Evolutionary conservation across 2,113 vertebrate species (phyloP).

Genomic region (Lepidothrix coronata): DNA sequence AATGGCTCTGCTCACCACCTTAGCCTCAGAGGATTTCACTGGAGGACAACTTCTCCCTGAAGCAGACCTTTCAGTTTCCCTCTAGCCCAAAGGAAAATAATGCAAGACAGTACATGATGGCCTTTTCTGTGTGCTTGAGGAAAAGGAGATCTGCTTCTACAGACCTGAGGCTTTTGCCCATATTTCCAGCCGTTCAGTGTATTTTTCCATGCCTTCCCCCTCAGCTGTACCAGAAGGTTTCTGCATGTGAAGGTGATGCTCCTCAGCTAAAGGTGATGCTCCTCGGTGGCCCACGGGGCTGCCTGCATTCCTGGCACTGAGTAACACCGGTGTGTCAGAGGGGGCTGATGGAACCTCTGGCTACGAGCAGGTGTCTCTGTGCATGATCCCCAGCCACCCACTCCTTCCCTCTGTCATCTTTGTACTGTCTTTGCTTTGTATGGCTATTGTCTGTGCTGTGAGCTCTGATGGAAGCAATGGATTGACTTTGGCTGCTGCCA

Average conservation of each 20-base stretch:
- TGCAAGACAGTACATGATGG: fast-evolving
- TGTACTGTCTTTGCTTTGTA: not conserved
- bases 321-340: not conserved
- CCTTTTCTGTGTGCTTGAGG: not conserved
- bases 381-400: fast-evolving
- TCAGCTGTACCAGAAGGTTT: not conserved
- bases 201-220: not conserved
- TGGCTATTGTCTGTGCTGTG: not conserved
- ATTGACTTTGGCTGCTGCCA: slow-evolving; percentile 30
- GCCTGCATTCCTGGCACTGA: not conserved
- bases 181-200: not conserved
- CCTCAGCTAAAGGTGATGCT: not conserved
- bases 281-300: not conserved
- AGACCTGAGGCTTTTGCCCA: not conserved
- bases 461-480: not conserved
- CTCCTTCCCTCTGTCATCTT: not conserved
- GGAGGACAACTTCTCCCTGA: not conserved
- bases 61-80: not conserved
- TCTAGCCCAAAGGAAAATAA: not conserved
- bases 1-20: not conserved
- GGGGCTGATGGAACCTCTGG: not conserved
- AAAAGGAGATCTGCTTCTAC: not conserved
- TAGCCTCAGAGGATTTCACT: not conserved
- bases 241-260: not conserved
- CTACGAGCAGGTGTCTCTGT: not conserved